Evolutionary conservation across 2,113 vertebrate genomes (phyloP).

Genomic region (Tringa solitaria): DNA sequence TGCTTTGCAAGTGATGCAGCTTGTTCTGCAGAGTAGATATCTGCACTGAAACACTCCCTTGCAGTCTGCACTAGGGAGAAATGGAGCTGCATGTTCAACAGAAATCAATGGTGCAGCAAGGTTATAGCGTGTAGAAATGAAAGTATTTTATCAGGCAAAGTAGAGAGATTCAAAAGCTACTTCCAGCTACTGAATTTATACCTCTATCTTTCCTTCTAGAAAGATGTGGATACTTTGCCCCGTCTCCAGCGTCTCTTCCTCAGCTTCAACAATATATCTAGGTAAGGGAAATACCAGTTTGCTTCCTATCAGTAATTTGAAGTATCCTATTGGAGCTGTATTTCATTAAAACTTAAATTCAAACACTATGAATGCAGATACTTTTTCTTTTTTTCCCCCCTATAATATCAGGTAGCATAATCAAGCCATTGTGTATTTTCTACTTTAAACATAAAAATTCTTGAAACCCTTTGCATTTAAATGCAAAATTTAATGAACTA

Average conservation of each 20-base stretch:
- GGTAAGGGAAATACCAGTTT: constrained; percentile 80
- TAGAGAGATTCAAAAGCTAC: not conserved
- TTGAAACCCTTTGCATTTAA: not conserved
- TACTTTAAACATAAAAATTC: not conserved
- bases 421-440: not conserved
- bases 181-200: constrained; percentile 61
- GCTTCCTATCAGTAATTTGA: constrained; percentile 28
- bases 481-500: not conserved
- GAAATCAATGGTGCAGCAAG: constrained; percentile 73
- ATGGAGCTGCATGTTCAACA: constrained; percentile 61
- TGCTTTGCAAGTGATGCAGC: constrained; percentile 72
- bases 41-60: constrained; percentile 76
- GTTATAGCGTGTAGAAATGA: constrained; percentile 64
- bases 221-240: constrained; percentile 93
- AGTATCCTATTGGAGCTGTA: not conserved
- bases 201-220: constrained; percentile 81
- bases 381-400: not conserved
- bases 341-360: not conserved
- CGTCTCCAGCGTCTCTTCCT: constrained; percentile 93
- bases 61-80: constrained; percentile 70
- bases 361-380: not conserved
- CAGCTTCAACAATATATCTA: constrained; percentile 96
- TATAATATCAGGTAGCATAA: not conserved
- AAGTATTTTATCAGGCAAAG: constrained; percentile 17
- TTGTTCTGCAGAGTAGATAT: constrained; percentile 76